Percentiles rank a stretch among this genome's conserved stretches.
These are phyloP conservation scores for Pseudococcus longispinus DNA, from an alignment of 2,888 invertebrate genomes.

Conservation along the genomic window DNA sequence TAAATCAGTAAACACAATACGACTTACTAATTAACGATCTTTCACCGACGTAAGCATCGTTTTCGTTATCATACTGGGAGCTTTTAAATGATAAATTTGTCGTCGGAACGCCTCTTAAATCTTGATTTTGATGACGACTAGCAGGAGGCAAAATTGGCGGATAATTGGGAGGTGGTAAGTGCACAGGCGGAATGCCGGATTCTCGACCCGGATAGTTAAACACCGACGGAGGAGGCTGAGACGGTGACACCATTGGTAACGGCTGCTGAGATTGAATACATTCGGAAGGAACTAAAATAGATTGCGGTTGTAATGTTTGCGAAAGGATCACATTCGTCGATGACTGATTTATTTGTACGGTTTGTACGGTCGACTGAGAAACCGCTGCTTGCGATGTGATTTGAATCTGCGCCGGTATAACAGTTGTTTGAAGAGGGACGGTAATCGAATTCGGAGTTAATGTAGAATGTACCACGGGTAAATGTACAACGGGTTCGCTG, in stretches of 20 bases:
- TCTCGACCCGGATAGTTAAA: slow-evolving; percentile 20
- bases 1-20: slow-evolving; percentile 49
- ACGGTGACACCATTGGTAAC: not conserved
- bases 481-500: slow-evolving; percentile 50
- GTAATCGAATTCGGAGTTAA: slow-evolving; percentile 34
- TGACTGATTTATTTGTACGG: slow-evolving; percentile 51
- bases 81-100: slow-evolving; percentile 14
- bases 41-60: slow-evolving; percentile 19
- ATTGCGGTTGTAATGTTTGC: slow-evolving; percentile 47
- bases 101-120: not conserved
- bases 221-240: slow-evolving; percentile 60
- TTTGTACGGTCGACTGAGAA: slow-evolving; percentile 30
- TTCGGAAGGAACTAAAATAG: slow-evolving; percentile 47
- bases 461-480: slow-evolving; percentile 50
- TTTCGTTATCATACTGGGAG: slow-evolving; percentile 4
- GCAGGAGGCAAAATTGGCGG: not conserved
- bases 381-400: slow-evolving; percentile 48
- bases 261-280: slow-evolving; percentile 23
- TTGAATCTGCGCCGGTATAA: slow-evolving; percentile 51
- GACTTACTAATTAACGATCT: slow-evolving; percentile 53
- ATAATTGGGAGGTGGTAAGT: slow-evolving; percentile 56
- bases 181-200: slow-evolving; percentile 57
- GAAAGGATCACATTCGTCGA: slow-evolving; percentile 50
- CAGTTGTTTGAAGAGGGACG: slow-evolving; percentile 49
- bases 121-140: not conserved